Evolutionary conservation across 2,113 vertebrate species (phyloP).

Genomic region (Paramisgurnus dabryanus): DNA sequence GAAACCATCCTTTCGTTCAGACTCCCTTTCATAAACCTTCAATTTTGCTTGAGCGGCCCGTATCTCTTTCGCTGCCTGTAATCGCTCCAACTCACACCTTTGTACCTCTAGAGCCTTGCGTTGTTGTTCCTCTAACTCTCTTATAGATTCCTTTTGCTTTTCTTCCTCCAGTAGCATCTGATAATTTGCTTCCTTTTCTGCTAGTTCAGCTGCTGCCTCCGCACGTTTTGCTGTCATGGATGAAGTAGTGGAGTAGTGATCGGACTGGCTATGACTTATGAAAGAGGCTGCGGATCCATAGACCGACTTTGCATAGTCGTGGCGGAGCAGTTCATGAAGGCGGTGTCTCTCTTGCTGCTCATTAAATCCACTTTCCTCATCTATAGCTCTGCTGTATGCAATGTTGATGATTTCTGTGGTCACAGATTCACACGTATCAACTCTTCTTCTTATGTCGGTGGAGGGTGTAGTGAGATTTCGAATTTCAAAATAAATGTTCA

Average conservation of each 20-base stretch:
- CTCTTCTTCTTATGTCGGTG: no score
- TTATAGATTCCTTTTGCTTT: slow-evolving; percentile 1
- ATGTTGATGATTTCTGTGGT: no score
- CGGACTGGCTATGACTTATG: not conserved
- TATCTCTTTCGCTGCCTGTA: not conserved
- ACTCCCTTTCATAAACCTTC: not conserved
- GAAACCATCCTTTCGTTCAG: not conserved
- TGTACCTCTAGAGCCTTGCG: slow-evolving; percentile 17
- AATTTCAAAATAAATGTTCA: no score
- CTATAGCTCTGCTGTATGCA: no score
- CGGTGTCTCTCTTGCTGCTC: no score
- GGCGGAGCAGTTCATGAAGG: no score
- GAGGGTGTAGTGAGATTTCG: no score
- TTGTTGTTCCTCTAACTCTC: slow-evolving; percentile 35
- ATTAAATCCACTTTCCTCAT: no score
- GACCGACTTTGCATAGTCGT: no score
- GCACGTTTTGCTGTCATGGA: not conserved
- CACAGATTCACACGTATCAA: no score
- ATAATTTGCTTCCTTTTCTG: slow-evolving; percentile 28
- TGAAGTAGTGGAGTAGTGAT: not conserved
- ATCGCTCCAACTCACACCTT: slow-evolving; percentile 5
- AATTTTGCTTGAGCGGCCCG: slow-evolving; percentile 22
- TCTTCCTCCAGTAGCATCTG: slow-evolving; percentile 24
- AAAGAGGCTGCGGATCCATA: no score
- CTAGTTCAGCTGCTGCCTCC: slow-evolving; percentile 1